Conservation (phyloP, 2,888 invertebrate species). For the Scaeva pyrastri region DNA sequence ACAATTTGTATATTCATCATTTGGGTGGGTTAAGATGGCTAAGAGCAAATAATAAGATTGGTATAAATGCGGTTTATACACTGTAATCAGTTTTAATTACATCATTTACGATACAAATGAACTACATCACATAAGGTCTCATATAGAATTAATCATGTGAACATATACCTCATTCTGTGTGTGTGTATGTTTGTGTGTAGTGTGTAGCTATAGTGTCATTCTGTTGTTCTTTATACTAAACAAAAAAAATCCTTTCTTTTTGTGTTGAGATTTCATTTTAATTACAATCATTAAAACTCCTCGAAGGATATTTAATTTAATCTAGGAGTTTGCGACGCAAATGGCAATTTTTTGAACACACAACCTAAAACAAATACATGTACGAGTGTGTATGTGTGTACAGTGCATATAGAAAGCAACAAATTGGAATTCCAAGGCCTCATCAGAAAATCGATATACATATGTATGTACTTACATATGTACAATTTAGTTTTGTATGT, state of each 20-base stretch:
- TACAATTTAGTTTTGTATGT: too few species aligned
- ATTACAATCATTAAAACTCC: conserved; percentile 71
- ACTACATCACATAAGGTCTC: not conserved
- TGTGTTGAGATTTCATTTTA: conserved; percentile 45
- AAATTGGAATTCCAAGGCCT: conserved; percentile 43
- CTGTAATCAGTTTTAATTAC: conserved; percentile 50
- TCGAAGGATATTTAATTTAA: conserved; percentile 63
- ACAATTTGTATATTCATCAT: too few species aligned
- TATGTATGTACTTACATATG: too few species aligned
- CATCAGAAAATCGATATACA: not conserved
- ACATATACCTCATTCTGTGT: not conserved
- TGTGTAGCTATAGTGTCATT: not conserved
- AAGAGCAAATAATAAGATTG: too few species aligned
- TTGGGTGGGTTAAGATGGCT: too few species aligned
- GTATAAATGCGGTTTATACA: conserved; percentile 2
- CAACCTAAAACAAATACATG: too few species aligned
- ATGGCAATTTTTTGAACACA: not conserved
- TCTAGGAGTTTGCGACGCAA: conserved; percentile 4
- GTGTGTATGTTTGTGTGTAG: not conserved
- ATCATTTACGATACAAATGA: conserved; percentile 6
- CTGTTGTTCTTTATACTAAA: too few species aligned
- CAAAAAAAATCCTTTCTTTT: conserved; percentile 19
- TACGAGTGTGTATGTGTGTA: too few species aligned
- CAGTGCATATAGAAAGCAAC: not conserved
- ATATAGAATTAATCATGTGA: not conserved